Conservation (phyloP, 2,113 vertebrate genomes). For the Carettochelys insculpta region DNA sequence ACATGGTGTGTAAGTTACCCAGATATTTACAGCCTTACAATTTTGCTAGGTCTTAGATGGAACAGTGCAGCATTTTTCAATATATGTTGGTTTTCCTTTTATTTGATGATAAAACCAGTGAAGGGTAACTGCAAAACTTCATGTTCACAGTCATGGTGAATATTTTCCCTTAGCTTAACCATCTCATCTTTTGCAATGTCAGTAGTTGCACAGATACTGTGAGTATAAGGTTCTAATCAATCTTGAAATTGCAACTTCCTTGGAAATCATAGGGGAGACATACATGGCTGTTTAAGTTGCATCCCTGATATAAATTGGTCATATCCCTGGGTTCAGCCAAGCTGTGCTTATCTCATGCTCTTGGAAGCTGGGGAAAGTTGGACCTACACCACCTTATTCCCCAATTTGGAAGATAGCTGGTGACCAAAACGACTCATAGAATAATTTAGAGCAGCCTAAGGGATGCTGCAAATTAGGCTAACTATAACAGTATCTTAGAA, state of each 20-base stretch:
- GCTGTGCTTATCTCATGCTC: not conserved
- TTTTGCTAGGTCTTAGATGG: conserved; percentile 20
- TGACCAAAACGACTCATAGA: not conserved
- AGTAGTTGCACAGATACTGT: accelerated
- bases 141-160: not conserved
- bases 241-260: not conserved
- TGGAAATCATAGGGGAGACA: not conserved
- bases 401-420: not conserved
- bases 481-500: not conserved
- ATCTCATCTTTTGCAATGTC: not conserved
- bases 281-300: not conserved
- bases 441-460: not conserved
- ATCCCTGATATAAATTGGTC: too few relatives aligned
- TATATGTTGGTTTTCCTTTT: conserved; percentile 28
- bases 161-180: not conserved
- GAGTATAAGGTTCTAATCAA: not conserved
- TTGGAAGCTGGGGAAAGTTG: accelerated
- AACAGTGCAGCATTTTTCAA: conserved; percentile 36
- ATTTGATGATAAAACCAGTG: conserved; percentile 38
- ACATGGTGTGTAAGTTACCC: conserved; percentile 35
- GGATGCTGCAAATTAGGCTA: not conserved
- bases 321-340: not conserved
- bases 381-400: accelerated
- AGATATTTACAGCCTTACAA: conserved; percentile 43
- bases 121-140: not conserved